These are phyloP conservation scores for Xestobium rufovillosum DNA, from an alignment of 2,888 invertebrate genomes.

Conservation along the genomic window DNA sequence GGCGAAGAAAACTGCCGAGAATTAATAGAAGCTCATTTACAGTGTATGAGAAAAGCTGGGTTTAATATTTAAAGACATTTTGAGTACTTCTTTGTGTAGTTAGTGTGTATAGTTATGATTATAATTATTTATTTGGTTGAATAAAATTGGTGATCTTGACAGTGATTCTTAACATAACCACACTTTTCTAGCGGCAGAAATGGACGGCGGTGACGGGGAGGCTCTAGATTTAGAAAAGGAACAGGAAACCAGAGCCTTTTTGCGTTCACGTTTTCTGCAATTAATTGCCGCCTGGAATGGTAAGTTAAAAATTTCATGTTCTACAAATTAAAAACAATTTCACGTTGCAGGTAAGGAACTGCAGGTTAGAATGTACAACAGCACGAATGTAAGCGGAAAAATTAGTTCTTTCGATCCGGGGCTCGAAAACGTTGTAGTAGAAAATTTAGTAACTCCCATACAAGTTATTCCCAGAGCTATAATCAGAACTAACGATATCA, in stretches of 20 bases:
- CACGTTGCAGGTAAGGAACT: conserved; percentile 21
- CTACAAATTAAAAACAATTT: conserved; percentile 5
- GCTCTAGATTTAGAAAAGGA: no score
- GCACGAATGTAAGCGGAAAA: conserved; percentile 20
- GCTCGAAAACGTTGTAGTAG: conserved; percentile 24
- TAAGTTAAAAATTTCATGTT: conserved; percentile 9
- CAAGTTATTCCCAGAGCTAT: conserved; percentile 21
- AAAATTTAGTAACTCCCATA: conserved; percentile 23
- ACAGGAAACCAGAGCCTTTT: conserved; percentile 16
- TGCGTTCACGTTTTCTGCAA: conserved; percentile 23
- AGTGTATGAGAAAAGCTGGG: conserved; percentile 92
- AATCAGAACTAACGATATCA: conserved; percentile 25
- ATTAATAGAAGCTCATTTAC: conserved; percentile 92
- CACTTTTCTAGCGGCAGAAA: no score
- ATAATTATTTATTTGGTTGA: no score
- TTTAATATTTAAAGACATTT: conserved; percentile 74
- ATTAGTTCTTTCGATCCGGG: conserved; percentile 22
- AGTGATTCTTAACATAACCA: no score
- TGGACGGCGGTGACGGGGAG: no score
- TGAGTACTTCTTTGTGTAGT: background rate
- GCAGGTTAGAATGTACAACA: conserved; percentile 22
- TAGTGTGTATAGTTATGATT: no score
- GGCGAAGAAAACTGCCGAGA: conserved; percentile 87
- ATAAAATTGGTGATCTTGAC: no score
- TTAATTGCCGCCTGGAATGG: conserved; percentile 23